phyloP scores from a whole-genome alignment of 2,797 vertebrate species.

The Mormyrus proboscirostris region DNA sequence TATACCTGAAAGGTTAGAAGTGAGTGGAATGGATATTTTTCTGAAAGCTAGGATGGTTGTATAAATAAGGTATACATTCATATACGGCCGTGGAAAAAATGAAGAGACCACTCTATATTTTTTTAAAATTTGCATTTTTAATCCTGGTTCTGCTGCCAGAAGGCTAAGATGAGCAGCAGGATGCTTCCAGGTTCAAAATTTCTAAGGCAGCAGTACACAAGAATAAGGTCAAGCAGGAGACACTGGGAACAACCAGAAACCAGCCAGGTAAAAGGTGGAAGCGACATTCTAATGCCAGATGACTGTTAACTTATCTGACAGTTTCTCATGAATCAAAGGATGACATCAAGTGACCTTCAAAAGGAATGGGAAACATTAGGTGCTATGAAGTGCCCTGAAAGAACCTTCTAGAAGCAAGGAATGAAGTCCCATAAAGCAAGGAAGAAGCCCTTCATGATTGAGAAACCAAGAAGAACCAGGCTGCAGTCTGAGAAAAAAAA shows the following conservation, averaged over 20 bases:
- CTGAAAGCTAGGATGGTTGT: not conserved
- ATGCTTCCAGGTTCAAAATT: not conserved
- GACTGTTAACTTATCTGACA: not conserved
- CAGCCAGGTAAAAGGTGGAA: not conserved
- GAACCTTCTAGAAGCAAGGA: not conserved
- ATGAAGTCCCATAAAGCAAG: not conserved
- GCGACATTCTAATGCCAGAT: not conserved
- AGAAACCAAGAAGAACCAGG: not conserved
- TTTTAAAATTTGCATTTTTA: not conserved
- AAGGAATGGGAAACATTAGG: not conserved
- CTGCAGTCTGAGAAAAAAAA: too few relatives aligned
- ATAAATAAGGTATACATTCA: not conserved
- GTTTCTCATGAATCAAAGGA: not conserved
- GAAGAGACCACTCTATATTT: not conserved
- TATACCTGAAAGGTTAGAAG: not conserved
- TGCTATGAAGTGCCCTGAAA: not conserved
- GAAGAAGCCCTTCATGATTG: not conserved
- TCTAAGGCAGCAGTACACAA: not conserved
- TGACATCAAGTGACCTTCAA: not conserved
- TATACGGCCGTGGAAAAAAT: not conserved
- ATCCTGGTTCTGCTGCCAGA: not conserved
- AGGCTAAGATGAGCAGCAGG: not conserved
- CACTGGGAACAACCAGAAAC: not conserved
- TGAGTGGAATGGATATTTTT: not conserved
- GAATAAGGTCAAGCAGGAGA: not conserved